Evolutionary conservation across 2,888 invertebrate genomes (phyloP).

Genomic region (Hydrotaea diabolus): DNA sequence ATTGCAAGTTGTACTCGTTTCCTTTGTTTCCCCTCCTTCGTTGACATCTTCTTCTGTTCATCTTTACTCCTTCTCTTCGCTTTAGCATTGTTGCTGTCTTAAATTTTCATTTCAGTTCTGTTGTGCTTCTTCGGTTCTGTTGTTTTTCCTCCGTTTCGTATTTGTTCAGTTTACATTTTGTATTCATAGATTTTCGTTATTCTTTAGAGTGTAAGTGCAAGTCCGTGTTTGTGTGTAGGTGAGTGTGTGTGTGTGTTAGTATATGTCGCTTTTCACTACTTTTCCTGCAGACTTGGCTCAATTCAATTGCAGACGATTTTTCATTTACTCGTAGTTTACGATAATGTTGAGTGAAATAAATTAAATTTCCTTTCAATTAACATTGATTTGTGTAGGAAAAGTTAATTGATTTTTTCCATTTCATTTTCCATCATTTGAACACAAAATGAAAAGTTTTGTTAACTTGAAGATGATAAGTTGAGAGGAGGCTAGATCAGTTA

Average conservation of each 20-base stretch:
- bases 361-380: constrained; percentile 62
- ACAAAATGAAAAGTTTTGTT: neutral
- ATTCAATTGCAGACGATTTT: constrained; percentile 42
- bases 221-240: too few relatives aligned
- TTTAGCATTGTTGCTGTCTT: constrained; percentile 1
- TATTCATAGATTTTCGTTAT: constrained; percentile 19
- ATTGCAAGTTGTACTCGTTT: constrained; percentile 59
- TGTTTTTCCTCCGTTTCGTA: too few relatives aligned
- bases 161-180: neutral
- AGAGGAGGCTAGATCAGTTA: too few relatives aligned
- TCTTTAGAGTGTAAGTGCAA: neutral
- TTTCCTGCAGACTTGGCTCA: constrained; percentile 9
- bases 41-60: constrained; percentile 6
- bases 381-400: constrained; percentile 62
- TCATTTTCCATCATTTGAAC: neutral
- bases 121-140: constrained; percentile 5
- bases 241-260: too few relatives aligned
- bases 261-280: neutral
- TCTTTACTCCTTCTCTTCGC: neutral
- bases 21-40: constrained; percentile 16
- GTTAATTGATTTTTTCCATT: constrained; percentile 55
- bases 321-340: constrained; percentile 14
- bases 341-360: constrained; percentile 47
- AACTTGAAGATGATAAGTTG: too few relatives aligned
- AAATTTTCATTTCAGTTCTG: neutral